Evolutionary conservation across 2,888 invertebrate species (phyloP).

Genomic region (Dicyrtoma fusca): DNA sequence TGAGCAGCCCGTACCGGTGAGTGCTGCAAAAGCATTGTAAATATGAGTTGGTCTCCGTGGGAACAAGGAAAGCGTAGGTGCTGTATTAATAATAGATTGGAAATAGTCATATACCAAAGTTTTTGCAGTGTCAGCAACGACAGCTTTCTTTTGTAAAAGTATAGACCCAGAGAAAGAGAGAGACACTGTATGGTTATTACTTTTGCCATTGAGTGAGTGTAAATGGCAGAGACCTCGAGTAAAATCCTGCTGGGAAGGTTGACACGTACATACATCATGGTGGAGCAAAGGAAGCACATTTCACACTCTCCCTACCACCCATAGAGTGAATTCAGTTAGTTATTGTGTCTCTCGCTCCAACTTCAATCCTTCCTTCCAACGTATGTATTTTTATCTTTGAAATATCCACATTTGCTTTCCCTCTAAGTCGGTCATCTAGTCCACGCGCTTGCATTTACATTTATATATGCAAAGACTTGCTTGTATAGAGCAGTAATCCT

Average conservation of each 20-base stretch:
- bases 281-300: slow-evolving; percentile 14
- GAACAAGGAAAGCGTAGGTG: not conserved
- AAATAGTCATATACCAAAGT: too few relatives aligned
- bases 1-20: too few relatives aligned
- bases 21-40: too few relatives aligned
- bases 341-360: slow-evolving; percentile 6
- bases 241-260: slow-evolving; percentile 25
- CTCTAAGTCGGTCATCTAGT: not conserved
- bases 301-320: slow-evolving; percentile 22
- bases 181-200: not conserved
- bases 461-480: too few relatives aligned
- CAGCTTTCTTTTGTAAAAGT: too few relatives aligned
- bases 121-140: too few relatives aligned
- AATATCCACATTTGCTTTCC: not conserved
- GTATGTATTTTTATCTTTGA: not conserved
- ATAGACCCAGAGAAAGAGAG: not conserved
- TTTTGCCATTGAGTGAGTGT: slow-evolving; percentile 2
- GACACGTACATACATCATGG: slow-evolving; percentile 28
- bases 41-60: not conserved
- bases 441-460: too few relatives aligned
- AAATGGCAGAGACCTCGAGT: slow-evolving; percentile 30
- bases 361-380: not conserved
- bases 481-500: too few relatives aligned
- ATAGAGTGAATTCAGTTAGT: slow-evolving; percentile 17
- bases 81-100: not conserved